Evolutionary conservation across 2,113 vertebrate genomes (phyloP).

Genomic region (Carassius auratus): DNA sequence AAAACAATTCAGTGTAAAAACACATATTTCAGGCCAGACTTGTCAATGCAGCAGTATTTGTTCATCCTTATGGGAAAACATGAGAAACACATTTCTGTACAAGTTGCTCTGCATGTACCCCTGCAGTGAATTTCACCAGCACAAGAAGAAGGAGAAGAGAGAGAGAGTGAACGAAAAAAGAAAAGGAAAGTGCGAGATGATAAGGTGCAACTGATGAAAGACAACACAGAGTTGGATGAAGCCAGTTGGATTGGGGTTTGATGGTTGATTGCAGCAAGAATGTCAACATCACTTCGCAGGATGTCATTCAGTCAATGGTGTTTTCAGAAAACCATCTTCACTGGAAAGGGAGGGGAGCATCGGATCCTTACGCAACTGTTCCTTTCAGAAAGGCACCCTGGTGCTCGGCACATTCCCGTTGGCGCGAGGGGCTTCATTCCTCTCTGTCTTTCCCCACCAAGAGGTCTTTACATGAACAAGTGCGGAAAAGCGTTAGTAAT

Average conservation of each 20-base stretch:
- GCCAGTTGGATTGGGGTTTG: slow-evolving; percentile 68
- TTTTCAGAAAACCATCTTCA: slow-evolving; percentile 64
- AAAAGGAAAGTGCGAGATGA: slow-evolving; percentile 60
- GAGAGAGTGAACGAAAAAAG: slow-evolving; percentile 22
- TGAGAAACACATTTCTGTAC: background rate
- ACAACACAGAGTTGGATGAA: slow-evolving; percentile 68
- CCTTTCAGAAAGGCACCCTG: slow-evolving; percentile 53
- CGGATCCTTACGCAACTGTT: slow-evolving; percentile 69
- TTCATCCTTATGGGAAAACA: too few relatives aligned
- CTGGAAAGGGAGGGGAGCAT: slow-evolving; percentile 49
- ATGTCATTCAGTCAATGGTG: slow-evolving; percentile 68
- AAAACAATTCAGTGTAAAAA: background rate
- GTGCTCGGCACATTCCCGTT: slow-evolving; percentile 45
- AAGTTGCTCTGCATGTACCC: background rate
- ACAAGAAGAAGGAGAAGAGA: slow-evolving; percentile 10
- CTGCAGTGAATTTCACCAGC: background rate
- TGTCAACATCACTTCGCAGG: slow-evolving; percentile 74
- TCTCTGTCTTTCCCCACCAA: slow-evolving; percentile 4
- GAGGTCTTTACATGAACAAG: background rate
- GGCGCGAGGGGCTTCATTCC: background rate
- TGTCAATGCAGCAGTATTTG: background rate
- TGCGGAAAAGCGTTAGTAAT: background rate
- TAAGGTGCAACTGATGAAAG: slow-evolving; percentile 77
- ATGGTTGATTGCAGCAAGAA: slow-evolving; percentile 80
- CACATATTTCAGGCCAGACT: background rate